Base-by-base conservation (phyloP, 2,113 vertebrate species). In the Vireo altiloquus region DNA sequence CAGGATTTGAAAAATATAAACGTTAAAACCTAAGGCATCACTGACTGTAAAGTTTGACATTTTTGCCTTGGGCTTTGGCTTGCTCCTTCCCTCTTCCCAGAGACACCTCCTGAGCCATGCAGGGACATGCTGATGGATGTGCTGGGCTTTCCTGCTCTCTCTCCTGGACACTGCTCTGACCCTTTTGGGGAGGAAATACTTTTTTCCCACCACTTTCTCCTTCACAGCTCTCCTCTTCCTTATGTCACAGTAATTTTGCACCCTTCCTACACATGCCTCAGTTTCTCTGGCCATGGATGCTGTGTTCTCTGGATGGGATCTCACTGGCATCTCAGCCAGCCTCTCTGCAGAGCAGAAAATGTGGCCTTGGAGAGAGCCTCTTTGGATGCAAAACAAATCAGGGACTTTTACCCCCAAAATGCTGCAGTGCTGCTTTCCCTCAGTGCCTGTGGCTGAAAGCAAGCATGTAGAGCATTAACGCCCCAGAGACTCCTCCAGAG, bases 61-160 rank as follows among this genome's bases (percentile, higher is more conserved):
- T 71, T 70, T 77, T 63, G 50, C 21, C 9, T 8, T 50, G 72
- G n/a, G 24, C n/a, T 84, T 81, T 84, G 35, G 17, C 21, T 59
- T 50, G 31, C 60, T 57, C 46, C 9, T 19, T 27, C 31, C 13
- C 3, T 74, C 23, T 83, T 20, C 31, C 21, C 42, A 79, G 78
- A 63, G 27, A 33, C 33, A 7, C 30, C 15, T 21, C 63, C 56
- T 13, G 30, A 70, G 40, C 27, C 4, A 0, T 11, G 28, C 52
- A 42, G 53, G 64, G 60, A 49, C 4, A 2, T 16, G n/a, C 49
- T 3, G 6, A 12, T 13, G 15, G 23, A 3, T 21, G 1, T 5
- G 24, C 24, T 83, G 61, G 44, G 19, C 49, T 68, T 75, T 31
- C 35, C 60, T 66, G 53, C 25, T 59, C 35, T 82, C 37, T 84